A percentile compares a stretch with the other conserved stretches of the same genome.
Conservation (phyloP, 2,113 vertebrate species). For the Ardeotis arabs region DNA sequence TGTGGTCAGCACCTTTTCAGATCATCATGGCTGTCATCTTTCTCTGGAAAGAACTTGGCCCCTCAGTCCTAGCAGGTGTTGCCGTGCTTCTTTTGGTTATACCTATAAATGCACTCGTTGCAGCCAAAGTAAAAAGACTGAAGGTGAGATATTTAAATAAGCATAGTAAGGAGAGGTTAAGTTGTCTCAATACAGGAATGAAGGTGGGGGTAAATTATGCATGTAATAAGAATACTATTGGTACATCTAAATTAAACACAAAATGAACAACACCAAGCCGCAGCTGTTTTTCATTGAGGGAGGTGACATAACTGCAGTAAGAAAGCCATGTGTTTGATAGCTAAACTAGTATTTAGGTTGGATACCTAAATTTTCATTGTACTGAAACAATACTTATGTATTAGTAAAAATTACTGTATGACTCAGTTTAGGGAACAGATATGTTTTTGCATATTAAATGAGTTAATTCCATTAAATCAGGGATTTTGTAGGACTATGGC, state of each 20-base stretch:
- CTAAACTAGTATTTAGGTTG: not conserved
- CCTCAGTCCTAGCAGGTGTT: constrained; percentile 60
- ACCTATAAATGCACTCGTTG: constrained; percentile 59
- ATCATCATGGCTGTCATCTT: constrained; percentile 60
- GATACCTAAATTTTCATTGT: not conserved
- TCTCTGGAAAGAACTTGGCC: constrained; percentile 73
- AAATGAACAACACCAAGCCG: not conserved
- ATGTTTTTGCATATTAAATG: not conserved
- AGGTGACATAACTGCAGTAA: not conserved
- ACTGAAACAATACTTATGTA: not conserved
- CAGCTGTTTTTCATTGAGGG: not conserved
- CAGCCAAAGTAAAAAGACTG: constrained; percentile 57
- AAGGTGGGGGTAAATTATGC: not conserved
- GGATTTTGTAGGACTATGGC: not conserved
- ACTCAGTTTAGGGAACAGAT: not conserved
- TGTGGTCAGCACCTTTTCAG: constrained; percentile 73
- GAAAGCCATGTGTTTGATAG: not conserved
- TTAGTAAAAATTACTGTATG: not conserved
- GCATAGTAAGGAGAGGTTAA: not conserved
- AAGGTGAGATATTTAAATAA: constrained; percentile 58
- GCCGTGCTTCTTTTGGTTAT: constrained; percentile 66
- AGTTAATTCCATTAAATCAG: not conserved
- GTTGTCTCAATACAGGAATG: not conserved
- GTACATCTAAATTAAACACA: not conserved
- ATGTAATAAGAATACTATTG: not conserved